Evolutionary conservation across 1,140 invertebrate species (phyloP).

Genomic region (Pinna nobilis): DNA sequence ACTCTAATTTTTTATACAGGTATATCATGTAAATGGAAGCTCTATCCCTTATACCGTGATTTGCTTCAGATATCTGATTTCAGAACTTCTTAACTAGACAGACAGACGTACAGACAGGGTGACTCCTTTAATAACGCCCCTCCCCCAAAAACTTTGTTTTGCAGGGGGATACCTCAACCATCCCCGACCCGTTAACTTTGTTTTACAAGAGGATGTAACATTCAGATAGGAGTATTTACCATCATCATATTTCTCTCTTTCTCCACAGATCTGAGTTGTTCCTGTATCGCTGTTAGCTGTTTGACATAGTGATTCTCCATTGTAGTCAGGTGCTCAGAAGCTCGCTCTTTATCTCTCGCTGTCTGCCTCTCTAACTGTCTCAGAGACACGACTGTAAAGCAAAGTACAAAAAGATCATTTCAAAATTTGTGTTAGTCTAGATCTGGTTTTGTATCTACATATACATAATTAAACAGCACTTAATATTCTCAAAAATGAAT

Average conservation of each 20-base stretch:
- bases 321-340: slow-evolving; percentile 51
- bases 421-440: too few relatives aligned
- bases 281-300: slow-evolving; percentile 54
- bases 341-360: slow-evolving; percentile 56
- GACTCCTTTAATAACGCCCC: not conserved
- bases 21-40: not conserved
- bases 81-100: too few relatives aligned
- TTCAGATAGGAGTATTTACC: slow-evolving; percentile 47
- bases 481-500: too few relatives aligned
- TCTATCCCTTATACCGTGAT: not conserved
- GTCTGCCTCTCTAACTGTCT: slow-evolving; percentile 62
- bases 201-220: too few relatives aligned
- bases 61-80: not conserved
- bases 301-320: slow-evolving; percentile 57
- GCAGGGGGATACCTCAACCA: not conserved
- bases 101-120: too few relatives aligned
- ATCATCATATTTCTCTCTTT: slow-evolving; percentile 67
- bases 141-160: not conserved
- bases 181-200: too few relatives aligned
- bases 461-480: too few relatives aligned
- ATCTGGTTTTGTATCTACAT: too few relatives aligned
- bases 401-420: not conserved
- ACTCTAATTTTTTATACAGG: not conserved
- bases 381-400: slow-evolving; percentile 54
- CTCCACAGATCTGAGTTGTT: slow-evolving; percentile 53